Evolutionary conservation across 2,797 vertebrate species (phyloP).

Genomic region (Octomys mimax): DNA sequence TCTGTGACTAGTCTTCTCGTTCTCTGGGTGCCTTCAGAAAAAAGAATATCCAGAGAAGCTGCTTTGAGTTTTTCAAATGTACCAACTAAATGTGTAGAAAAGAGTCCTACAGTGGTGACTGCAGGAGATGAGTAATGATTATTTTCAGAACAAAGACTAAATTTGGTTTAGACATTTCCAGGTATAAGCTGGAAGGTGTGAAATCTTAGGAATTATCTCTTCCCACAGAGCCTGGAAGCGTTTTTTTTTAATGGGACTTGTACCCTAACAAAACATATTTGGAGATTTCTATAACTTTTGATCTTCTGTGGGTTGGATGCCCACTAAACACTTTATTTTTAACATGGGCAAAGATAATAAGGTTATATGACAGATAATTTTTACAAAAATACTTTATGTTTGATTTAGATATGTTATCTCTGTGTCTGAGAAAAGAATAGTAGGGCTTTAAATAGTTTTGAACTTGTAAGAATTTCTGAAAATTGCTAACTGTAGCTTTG

Average conservation of each 20-base stretch:
- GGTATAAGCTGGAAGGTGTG: neutral
- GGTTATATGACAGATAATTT: neutral
- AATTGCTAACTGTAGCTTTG: slow-evolving; percentile 8
- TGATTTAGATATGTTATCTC: slow-evolving; percentile 10
- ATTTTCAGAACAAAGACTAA: slow-evolving; percentile 43
- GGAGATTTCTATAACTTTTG: neutral
- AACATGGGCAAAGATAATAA: neutral
- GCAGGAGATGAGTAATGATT: neutral
- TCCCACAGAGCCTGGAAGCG: neutral
- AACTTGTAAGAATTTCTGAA: neutral
- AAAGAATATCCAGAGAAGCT: neutral
- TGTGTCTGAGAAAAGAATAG: slow-evolving; percentile 26
- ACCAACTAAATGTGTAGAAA: neutral
- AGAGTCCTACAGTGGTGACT: neutral
- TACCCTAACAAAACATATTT: slow-evolving; percentile 21
- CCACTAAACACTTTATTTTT: neutral
- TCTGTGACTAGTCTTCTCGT: slow-evolving; percentile 47
- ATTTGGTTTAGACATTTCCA: slow-evolving; percentile 22
- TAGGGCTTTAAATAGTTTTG: neutral
- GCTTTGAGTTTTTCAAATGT: neutral
- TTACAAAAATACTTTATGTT: neutral
- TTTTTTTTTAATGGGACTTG: neutral
- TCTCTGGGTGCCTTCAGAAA: slow-evolving; percentile 50
- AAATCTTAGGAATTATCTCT: slow-evolving; percentile 51
- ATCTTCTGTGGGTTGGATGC: neutral